Conservation (phyloP, 2,113 vertebrate genomes). For the Suncus etruscus region DNA sequence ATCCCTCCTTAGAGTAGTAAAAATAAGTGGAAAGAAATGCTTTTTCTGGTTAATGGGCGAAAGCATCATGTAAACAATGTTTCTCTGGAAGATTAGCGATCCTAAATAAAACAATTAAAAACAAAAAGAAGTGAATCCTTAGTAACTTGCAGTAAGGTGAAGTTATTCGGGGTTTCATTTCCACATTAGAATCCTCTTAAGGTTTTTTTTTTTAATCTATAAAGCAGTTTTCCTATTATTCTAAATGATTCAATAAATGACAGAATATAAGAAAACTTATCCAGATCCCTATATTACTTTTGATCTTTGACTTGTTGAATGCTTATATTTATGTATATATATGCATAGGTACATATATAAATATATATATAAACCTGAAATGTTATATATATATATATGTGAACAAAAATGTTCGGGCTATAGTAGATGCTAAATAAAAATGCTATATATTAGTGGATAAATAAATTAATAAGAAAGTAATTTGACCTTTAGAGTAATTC, state of each 20-base stretch:
- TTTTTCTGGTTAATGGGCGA: constrained; percentile 61
- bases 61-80: constrained; percentile 65
- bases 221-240: constrained; percentile 21
- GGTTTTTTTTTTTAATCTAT: neutral
- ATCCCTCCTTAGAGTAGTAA: constrained; percentile 55
- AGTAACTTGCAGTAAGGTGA: constrained; percentile 24
- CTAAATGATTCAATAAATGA: neutral
- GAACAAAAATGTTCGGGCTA: neutral
- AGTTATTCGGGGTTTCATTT: constrained; percentile 55
- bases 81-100: constrained; percentile 70
- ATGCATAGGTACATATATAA: too few relatives aligned
- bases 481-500: neutral
- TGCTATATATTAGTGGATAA: neutral
- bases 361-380: too few relatives aligned
- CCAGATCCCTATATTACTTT: neutral
- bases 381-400: neutral
- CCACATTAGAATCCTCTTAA: constrained; percentile 47
- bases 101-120: constrained; percentile 68
- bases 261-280: constrained; percentile 7
- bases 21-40: constrained; percentile 44
- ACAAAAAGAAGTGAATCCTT: constrained; percentile 53
- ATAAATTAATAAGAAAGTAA: neutral
- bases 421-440: neutral
- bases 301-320: neutral
- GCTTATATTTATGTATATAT: neutral